Evolutionary conservation across 2,113 vertebrate genomes (phyloP), one percentile per base, ranked within the genome.

Genomic region (Erinaceus europaeus): DNA sequence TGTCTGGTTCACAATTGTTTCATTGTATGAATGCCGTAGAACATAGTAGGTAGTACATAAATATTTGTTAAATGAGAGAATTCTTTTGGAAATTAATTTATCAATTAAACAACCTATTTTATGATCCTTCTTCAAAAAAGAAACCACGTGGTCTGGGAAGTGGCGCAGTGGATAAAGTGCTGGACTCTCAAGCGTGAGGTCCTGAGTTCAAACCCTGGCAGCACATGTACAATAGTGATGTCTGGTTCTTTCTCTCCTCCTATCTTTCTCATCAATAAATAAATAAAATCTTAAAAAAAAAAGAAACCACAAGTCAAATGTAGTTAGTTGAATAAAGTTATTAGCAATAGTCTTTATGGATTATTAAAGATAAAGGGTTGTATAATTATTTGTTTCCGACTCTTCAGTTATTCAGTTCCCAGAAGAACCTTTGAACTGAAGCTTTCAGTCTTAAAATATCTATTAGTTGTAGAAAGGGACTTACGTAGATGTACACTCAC

Each of bases 311-410:
- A 48, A 88, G 29, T 9, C 8, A 78, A 42, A 11, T 42, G 87
- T 5, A 34, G 8, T 64, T 76, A 81, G 38, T 44, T 84, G 42
- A 50, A 84, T 23, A 84, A 71, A 52, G 18, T 53, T 12, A 75
- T 36, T 86, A 57, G 32, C 74, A 78, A 85, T 44, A 20, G 21
- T 64, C 69, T 79, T 77, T 52, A 27, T 59, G 21, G 14, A 6
- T 68, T 69, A 71, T 55, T 44, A 92, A 84, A 87, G n/a, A 92
- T 77, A 67, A 91, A 79, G 67, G 3, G 6, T 82, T 88, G n/a
- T n/a, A 40, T 69, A 50, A 78, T 38, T 73, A 73, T 32, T 71
- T 86, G 21, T 73, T 9, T 13, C 13, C 73, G 44, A 65, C 44
- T 11, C 44, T 72, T 44, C 3, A 76, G 21, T 79, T 76, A 86